A percentile compares a stretch with the other conserved stretches of the same genome.
These are phyloP conservation scores for Stomatorhinus walkeri DNA, from an alignment of 2,797 vertebrate genomes.

Conservation along the genomic window DNA sequence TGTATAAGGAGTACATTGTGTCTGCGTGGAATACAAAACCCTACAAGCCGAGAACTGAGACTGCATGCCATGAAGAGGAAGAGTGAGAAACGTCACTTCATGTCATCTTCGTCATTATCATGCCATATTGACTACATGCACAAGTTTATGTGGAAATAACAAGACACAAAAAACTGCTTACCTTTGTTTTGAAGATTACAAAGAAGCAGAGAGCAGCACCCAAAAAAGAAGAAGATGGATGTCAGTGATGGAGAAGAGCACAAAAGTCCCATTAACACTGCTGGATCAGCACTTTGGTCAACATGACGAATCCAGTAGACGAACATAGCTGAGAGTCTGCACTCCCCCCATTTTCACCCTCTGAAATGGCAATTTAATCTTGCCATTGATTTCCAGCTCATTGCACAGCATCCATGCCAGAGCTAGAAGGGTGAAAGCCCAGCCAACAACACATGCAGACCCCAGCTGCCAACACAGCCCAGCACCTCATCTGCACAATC, in stretches of 20 bases:
- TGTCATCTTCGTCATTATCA: neutral
- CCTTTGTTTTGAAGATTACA: constrained; percentile 11
- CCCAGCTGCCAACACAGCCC: neutral
- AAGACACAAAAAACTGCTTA: neutral
- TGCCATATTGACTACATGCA: neutral
- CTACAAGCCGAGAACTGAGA: neutral
- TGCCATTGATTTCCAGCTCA: neutral
- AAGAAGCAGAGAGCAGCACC: neutral
- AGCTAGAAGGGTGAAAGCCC: neutral
- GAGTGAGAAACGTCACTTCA: neutral
- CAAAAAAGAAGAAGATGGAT: neutral
- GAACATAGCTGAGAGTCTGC: neutral
- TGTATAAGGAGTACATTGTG: neutral
- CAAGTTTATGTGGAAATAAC: neutral
- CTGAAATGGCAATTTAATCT: neutral
- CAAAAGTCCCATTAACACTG: neutral
- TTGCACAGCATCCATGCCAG: neutral
- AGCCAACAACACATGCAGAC: neutral
- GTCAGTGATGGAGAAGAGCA: neutral
- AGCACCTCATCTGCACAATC: neutral
- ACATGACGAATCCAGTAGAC: neutral
- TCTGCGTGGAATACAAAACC: neutral
- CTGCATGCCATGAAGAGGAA: neutral
- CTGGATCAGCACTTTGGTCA: neutral
- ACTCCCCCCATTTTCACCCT: neutral